Evolutionary conservation across 2,888 invertebrate genomes (phyloP).

Genomic region (Dolichopus griseipennis): DNA sequence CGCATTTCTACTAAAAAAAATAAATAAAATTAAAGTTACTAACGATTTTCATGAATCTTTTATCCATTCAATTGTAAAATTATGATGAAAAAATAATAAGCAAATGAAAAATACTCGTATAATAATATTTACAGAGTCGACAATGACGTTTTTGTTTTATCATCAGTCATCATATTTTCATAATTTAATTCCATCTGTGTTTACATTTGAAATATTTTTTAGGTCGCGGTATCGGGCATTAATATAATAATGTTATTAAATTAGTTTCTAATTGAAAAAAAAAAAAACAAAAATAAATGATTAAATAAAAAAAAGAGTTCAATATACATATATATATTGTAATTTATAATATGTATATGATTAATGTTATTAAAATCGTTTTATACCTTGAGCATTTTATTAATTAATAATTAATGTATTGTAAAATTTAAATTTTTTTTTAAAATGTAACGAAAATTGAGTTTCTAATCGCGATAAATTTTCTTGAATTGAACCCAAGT

Average conservation of each 20-base stretch:
- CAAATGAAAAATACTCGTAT: background rate
- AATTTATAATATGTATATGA: no score
- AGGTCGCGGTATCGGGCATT: background rate
- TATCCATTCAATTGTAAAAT: background rate
- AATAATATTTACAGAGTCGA: background rate
- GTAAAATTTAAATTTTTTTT: no score
- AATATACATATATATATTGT: no score
- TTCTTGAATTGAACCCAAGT: no score
- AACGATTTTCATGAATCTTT: background rate
- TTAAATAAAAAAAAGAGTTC: no score
- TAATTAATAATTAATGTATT: no score
- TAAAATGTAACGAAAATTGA: no score
- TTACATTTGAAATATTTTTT: slow-evolving; percentile 1
- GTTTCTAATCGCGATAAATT: no score
- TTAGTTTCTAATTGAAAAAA: background rate
- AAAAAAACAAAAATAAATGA: no score
- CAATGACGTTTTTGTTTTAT: background rate
- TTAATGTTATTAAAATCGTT: no score
- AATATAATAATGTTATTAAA: background rate
- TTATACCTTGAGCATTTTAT: no score
- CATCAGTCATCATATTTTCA: no score
- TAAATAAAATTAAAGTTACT: background rate
- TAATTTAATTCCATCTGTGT: background rate
- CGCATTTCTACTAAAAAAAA: background rate
- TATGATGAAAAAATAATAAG: background rate